A percentile compares a stretch with the other conserved stretches of the same genome.
Conservation (phyloP, 2,797 vertebrate species). For the Acanthiza pusilla region DNA sequence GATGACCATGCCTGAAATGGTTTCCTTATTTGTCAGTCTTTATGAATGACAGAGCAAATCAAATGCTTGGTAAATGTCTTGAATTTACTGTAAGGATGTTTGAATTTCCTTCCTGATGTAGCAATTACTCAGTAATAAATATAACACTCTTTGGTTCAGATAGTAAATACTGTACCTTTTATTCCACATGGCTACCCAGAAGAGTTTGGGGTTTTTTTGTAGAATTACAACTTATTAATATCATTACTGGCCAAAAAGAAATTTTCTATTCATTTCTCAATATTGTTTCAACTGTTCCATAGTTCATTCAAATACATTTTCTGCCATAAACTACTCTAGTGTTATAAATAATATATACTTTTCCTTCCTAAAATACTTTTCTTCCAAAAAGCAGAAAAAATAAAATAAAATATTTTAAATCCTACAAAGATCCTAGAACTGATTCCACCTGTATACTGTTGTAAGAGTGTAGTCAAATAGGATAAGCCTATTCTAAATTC, state of each 20-base stretch:
- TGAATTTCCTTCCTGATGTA: neutral
- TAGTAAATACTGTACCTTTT: neutral
- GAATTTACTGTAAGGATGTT: neutral
- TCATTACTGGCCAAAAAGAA: neutral
- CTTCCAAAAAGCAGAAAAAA: neutral
- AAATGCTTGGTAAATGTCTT: neutral
- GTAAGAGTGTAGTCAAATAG: neutral
- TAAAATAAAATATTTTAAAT: neutral
- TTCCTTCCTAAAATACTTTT: neutral
- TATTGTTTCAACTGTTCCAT: neutral
- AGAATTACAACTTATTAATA: neutral
- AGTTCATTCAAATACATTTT: neutral
- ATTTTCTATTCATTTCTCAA: neutral
- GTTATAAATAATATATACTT: neutral
- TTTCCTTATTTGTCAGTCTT: neutral
- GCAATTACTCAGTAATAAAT: neutral
- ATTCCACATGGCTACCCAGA: neutral
- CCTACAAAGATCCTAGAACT: neutral
- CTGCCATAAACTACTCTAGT: neutral
- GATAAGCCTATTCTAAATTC: neutral
- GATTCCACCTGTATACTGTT: neutral
- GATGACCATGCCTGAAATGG: rapidly evolving
- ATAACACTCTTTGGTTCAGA: neutral
- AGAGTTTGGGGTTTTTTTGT: neutral
- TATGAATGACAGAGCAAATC: neutral